Evolutionary conservation across 2,113 vertebrate genomes (phyloP).

Genomic region (Scatophagus argus): DNA sequence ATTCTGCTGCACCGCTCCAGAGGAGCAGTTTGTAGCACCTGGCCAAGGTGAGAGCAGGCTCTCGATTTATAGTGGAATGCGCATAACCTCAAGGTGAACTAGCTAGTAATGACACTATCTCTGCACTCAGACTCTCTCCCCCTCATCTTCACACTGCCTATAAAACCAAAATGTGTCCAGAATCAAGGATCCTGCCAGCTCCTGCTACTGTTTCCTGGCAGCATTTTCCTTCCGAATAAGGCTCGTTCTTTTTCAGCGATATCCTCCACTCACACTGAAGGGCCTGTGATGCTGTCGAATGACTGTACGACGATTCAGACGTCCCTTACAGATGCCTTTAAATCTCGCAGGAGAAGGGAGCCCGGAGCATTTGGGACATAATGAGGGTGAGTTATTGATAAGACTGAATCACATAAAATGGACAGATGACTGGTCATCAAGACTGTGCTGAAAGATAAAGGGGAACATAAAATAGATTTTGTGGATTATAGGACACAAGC

Average conservation of each 20-base stretch:
- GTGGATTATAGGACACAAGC: constrained; percentile 40
- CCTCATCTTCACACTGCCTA: constrained; percentile 50
- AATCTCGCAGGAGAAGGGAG: constrained; percentile 44
- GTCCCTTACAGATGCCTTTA: constrained; percentile 48
- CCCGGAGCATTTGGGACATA: constrained; percentile 35
- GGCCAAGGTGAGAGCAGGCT: constrained; percentile 60
- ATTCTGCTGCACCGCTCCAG: constrained; percentile 20
- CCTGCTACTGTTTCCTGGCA: background rate
- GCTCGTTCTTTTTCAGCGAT: constrained; percentile 27
- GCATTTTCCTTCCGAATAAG: constrained; percentile 38
- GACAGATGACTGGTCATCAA: constrained; percentile 63
- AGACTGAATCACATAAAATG: constrained; percentile 62
- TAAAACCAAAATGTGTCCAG: constrained; percentile 64
- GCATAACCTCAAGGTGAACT: constrained; percentile 73
- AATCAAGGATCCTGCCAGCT: constrained; percentile 61
- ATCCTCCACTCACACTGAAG: constrained; percentile 13
- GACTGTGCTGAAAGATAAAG: constrained; percentile 56
- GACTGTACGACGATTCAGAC: constrained; percentile 35
- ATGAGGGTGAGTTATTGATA: constrained; percentile 66
- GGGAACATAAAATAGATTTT: constrained; percentile 51
- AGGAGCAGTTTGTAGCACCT: constrained; percentile 54
- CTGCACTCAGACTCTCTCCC: constrained; percentile 29
- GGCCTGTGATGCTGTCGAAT: constrained; percentile 39
- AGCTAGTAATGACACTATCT: constrained; percentile 66
- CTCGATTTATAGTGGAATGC: constrained; percentile 65